Percentiles rank a stretch among this genome's conserved stretches.
Evolutionary conservation across 2,113 vertebrate genomes (phyloP).

Genomic region (Gracilinanus agilis): DNA sequence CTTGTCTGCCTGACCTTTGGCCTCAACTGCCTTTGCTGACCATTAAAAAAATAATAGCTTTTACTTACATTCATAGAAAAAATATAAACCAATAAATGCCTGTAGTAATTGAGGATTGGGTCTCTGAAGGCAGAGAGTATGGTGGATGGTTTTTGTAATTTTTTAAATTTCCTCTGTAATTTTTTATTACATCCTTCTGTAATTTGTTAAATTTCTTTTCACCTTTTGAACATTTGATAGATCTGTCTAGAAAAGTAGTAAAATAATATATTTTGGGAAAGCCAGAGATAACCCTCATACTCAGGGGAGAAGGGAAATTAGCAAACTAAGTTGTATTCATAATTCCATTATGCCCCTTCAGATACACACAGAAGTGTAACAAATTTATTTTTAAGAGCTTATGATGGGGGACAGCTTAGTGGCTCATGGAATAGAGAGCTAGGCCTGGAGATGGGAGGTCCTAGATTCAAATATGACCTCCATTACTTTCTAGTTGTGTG

Average conservation of each 20-base stretch:
- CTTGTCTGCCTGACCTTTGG: background rate
- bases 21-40: background rate
- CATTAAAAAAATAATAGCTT: conserved; percentile 21
- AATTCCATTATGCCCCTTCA: background rate
- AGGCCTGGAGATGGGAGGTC: too few relatives aligned
- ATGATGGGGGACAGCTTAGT: background rate
- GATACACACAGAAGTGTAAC: background rate
- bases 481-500: too few relatives aligned
- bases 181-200: background rate
- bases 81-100: background rate
- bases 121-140: background rate
- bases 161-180: too few relatives aligned
- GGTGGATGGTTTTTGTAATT: background rate
- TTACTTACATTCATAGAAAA: background rate
- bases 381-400: background rate
- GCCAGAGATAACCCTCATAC: background rate
- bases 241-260: background rate
- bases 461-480: too few relatives aligned
- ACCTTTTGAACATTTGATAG: background rate
- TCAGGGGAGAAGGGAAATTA: conserved; percentile 3
- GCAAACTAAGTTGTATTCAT: background rate
- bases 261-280: background rate
- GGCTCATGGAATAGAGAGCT: too few relatives aligned
- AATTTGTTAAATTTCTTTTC: background rate
- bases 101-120: background rate